Evolutionary conservation across 2,113 vertebrate species (phyloP).

Genomic region (Chamaetylas fuelleborni): DNA sequence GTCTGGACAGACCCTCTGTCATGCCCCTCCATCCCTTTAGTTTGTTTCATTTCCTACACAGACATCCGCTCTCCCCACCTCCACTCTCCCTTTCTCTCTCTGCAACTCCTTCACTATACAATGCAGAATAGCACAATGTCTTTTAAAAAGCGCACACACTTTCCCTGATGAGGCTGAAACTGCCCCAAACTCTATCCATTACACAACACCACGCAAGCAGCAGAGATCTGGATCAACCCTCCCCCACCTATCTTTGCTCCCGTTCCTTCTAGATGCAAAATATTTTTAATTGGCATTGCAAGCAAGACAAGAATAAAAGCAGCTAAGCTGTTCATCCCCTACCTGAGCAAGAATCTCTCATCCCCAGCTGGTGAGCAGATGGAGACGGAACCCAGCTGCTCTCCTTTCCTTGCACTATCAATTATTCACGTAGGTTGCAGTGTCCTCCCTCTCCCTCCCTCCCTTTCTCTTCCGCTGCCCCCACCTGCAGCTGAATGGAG

Average conservation of each 20-base stretch:
- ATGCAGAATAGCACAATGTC: neutral
- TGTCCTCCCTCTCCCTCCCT: constrained; percentile 74
- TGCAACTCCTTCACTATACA: neutral
- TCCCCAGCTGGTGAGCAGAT: constrained; percentile 55
- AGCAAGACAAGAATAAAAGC: constrained; percentile 9
- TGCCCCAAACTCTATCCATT: constrained; percentile 11
- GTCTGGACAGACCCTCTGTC: neutral
- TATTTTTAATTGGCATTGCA: constrained; percentile 39
- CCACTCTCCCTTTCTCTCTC: neutral
- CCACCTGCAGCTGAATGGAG: constrained; percentile 55
- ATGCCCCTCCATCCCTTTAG: neutral
- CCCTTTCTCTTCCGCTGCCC: constrained; percentile 68
- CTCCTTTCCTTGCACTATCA: constrained; percentile 58
- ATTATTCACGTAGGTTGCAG: constrained; percentile 77
- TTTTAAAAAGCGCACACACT: constrained; percentile 4
- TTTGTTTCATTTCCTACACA: neutral
- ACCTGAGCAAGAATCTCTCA: constrained; percentile 58
- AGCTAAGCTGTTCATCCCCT: constrained; percentile 40
- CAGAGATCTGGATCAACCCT: neutral
- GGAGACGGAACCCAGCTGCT: constrained; percentile 62
- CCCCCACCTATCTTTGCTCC: neutral
- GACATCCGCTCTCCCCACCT: neutral
- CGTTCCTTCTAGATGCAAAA: constrained; percentile 5
- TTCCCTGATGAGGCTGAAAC: neutral
- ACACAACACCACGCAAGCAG: neutral